These are phyloP conservation scores for Saccopteryx bilineata DNA, from an alignment of 2,113 vertebrate species.

Conservation along the genomic window DNA sequence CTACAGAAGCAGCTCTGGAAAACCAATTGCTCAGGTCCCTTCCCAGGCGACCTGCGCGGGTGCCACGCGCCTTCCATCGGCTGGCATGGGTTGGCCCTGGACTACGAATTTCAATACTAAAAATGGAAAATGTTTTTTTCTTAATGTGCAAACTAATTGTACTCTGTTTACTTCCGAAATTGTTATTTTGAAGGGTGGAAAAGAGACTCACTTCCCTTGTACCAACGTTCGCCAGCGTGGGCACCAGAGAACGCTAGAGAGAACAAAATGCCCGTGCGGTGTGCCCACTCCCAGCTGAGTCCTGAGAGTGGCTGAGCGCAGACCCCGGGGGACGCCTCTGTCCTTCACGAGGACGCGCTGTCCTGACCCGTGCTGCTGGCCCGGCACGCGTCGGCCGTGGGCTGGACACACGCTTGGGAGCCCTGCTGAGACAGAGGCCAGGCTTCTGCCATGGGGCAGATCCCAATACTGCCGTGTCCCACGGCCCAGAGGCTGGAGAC, in stretches of 20 bases:
- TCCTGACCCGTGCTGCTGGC: fast-evolving
- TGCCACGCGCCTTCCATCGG: fast-evolving
- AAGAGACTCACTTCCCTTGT: background rate
- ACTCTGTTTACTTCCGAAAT: background rate
- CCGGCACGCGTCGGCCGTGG: fast-evolving
- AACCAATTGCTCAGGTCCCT: background rate
- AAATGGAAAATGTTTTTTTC: background rate
- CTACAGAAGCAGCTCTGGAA: background rate
- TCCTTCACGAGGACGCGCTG: fast-evolving
- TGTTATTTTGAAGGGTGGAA: background rate
- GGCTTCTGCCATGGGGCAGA: background rate
- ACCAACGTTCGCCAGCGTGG: background rate
- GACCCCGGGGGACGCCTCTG: background rate
- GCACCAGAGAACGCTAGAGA: background rate
- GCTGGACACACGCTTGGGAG: fast-evolving
- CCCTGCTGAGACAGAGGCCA: fast-evolving
- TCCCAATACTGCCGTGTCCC: background rate
- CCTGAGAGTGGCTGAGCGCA: fast-evolving
- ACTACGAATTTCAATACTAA: background rate
- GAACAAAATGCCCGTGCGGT: fast-evolving
- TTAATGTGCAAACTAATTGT: background rate
- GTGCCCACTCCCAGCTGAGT: background rate
- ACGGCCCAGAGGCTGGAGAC: background rate
- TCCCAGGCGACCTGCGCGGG: fast-evolving
- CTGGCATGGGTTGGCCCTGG: no score